Evolutionary conservation across 2,888 invertebrate species (phyloP).

Genomic region (Cepaea hortensis): DNA sequence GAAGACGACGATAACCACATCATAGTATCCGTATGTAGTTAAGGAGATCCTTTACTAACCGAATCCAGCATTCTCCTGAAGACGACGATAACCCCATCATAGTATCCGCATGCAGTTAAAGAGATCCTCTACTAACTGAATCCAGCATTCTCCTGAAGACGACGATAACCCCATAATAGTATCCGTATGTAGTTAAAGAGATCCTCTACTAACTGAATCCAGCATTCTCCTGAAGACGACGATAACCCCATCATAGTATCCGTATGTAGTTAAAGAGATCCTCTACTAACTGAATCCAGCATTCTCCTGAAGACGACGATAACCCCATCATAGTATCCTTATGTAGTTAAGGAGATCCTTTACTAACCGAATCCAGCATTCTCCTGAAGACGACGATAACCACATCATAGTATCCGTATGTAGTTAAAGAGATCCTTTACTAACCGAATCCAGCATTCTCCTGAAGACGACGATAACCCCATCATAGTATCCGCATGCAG

Average conservation of each 20-base stretch:
- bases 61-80: too few relatives aligned
- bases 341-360: slow-evolving; percentile 38
- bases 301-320: not conserved
- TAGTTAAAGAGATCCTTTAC: too few relatives aligned
- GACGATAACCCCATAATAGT: not conserved
- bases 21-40: too few relatives aligned
- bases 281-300: too few relatives aligned
- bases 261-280: not conserved
- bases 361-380: too few relatives aligned
- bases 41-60: too few relatives aligned
- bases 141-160: too few relatives aligned
- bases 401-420: too few relatives aligned
- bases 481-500: not conserved
- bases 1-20: not conserved
- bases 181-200: not conserved
- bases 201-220: too few relatives aligned
- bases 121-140: too few relatives aligned
- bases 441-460: too few relatives aligned
- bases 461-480: not conserved
- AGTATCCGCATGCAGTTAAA: too few relatives aligned
- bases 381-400: not conserved
- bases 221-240: not conserved
- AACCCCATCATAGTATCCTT: not conserved
- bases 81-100: not conserved
- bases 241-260: not conserved